Conservation (phyloP, 2,113 vertebrate species). For the Phaethon lepturus region DNA sequence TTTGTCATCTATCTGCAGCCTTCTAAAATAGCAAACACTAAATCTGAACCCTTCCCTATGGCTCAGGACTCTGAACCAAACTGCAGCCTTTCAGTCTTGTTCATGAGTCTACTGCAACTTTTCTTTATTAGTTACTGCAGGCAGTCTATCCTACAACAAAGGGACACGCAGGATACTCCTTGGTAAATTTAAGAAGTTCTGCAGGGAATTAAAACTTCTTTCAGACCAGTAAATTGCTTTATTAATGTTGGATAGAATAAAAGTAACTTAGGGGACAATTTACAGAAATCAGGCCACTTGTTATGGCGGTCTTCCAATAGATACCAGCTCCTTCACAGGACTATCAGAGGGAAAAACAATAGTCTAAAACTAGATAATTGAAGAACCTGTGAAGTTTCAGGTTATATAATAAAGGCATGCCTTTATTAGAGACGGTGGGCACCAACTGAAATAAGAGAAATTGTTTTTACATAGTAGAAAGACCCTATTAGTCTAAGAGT, state of each 20-base stretch:
- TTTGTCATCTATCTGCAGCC: neutral
- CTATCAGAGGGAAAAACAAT: neutral
- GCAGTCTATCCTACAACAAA: neutral
- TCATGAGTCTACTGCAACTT: neutral
- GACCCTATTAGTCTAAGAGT: neutral
- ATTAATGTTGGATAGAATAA: neutral
- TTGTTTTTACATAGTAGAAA: neutral
- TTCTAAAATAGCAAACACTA: neutral
- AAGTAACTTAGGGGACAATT: rapidly evolving
- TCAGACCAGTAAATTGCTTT: neutral
- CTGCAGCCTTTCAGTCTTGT: neutral
- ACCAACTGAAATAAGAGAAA: neutral
- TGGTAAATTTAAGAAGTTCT: neutral
- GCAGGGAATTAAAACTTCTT: neutral
- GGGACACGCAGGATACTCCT: neutral
- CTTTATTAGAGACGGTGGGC: neutral
- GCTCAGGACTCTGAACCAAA: neutral
- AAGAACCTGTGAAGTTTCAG: neutral
- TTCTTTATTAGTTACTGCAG: neutral
- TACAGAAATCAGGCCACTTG: neutral
- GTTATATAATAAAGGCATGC: neutral
- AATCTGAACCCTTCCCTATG: neutral
- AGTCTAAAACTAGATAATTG: neutral
- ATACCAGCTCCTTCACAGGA: neutral
- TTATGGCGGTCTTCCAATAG: neutral